phyloP scores from a whole-genome alignment of 2,888 invertebrate species.

The Macropis europaea region DNA sequence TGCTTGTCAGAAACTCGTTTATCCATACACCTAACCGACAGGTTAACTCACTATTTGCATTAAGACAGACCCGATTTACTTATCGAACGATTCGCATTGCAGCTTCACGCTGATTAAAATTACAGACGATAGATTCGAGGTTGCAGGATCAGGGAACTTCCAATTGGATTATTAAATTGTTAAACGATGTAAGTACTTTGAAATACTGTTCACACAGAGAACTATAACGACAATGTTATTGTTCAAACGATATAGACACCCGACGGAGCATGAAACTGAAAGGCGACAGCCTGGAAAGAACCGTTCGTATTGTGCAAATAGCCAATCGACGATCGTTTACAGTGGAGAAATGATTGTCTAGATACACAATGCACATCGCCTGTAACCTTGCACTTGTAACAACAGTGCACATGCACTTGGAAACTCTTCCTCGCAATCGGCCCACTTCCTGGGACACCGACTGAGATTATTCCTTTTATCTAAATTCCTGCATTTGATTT shows the following conservation, averaged over 20 bases:
- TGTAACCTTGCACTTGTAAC: slow-evolving; percentile 64
- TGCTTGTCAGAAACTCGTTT: slow-evolving; percentile 8
- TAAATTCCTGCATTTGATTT: not conserved
- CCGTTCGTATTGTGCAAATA: slow-evolving; percentile 41
- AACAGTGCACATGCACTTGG: slow-evolving; percentile 39
- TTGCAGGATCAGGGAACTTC: not conserved
- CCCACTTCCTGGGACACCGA: slow-evolving; percentile 3
- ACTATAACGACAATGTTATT: slow-evolving; percentile 3
- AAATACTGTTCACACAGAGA: not conserved
- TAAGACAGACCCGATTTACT: slow-evolving; percentile 6
- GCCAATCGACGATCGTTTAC: slow-evolving; percentile 49
- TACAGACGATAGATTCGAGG: not conserved
- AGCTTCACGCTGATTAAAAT: not conserved
- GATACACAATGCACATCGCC: slow-evolving; percentile 52
- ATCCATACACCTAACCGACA: not conserved
- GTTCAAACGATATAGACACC: slow-evolving; percentile 8
- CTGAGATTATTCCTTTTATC: not conserved
- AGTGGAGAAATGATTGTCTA: slow-evolving; percentile 50
- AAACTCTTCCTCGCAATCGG: slow-evolving; percentile 10
- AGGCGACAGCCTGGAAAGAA: slow-evolving; percentile 32
- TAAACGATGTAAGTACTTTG: not conserved
- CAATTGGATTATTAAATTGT: not conserved
- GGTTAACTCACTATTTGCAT: too few species aligned
- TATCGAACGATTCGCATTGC: not conserved
- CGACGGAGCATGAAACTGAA: slow-evolving; percentile 17